phyloP scores from a whole-genome alignment of 2,888 invertebrate genomes.

The Heteromurus nitidus region DNA sequence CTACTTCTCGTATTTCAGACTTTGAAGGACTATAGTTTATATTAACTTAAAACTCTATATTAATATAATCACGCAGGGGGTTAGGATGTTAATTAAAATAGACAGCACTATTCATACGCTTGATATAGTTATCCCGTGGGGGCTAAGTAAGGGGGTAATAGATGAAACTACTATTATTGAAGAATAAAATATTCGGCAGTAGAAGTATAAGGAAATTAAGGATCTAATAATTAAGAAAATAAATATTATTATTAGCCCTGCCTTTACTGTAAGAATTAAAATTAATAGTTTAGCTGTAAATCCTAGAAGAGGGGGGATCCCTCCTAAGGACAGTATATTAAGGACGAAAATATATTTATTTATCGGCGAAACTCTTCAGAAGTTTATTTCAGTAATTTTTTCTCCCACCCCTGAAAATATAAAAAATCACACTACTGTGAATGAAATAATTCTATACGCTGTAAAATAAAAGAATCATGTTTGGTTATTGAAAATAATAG shows the following conservation, averaged over 20 bases:
- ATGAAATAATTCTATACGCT: constrained; percentile 42
- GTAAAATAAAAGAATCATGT: constrained; percentile 56
- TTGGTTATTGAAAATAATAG: constrained; percentile 12
- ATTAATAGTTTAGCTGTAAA: constrained; percentile 61
- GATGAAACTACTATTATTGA: background rate
- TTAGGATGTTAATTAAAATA: constrained; percentile 16
- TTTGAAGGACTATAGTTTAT: constrained; percentile 72
- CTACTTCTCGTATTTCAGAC: constrained; percentile 62
- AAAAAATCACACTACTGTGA: constrained; percentile 7
- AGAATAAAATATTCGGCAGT: constrained; percentile 29
- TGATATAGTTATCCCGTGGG: background rate
- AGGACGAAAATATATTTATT: constrained; percentile 28
- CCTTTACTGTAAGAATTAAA: constrained; percentile 9
- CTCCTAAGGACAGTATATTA: constrained; percentile 56
- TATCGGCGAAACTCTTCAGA: background rate
- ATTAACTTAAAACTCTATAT: constrained; percentile 68
- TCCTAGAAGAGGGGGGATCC: constrained; percentile 62
- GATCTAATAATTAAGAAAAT: constrained; percentile 28
- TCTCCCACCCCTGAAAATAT: background rate
- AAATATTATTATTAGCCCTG: background rate
- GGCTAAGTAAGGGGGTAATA: background rate
- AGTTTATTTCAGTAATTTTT: constrained; percentile 29
- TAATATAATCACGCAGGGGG: constrained; percentile 20
- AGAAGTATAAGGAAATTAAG: constrained; percentile 42
- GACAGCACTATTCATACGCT: background rate